Conservation (phyloP, 1,140 invertebrate species). For the Leptopilina clavipes region DNA sequence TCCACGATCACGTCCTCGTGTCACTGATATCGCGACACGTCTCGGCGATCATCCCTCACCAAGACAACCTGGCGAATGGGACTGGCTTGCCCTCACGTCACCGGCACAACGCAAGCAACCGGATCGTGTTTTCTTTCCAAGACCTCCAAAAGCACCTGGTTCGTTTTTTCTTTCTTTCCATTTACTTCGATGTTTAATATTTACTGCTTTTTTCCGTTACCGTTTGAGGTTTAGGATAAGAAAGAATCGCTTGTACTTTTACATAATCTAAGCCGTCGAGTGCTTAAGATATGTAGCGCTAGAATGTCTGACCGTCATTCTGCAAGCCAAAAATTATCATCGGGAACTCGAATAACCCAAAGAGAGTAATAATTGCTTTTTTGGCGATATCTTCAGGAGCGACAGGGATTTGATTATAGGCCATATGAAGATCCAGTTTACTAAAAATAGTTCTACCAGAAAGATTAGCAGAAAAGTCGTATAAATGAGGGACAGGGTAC, state of each 20-base stretch:
- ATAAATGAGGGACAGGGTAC: conserved; percentile 29
- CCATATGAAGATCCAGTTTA: too few relatives aligned
- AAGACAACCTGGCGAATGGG: conserved; percentile 79
- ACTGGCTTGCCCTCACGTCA: conserved; percentile 88
- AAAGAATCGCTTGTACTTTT: conserved; percentile 4
- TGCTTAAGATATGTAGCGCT: background rate
- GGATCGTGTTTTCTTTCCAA: conserved; percentile 87
- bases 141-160: conserved; percentile 89
- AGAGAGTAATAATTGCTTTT: too few relatives aligned
- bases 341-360: too few relatives aligned
- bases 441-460: background rate
- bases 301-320: background rate
- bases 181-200: too few relatives aligned
- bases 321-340: too few relatives aligned
- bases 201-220: background rate
- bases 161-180: conserved; percentile 43
- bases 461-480: conserved; percentile 51
- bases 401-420: too few relatives aligned
- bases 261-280: background rate
- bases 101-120: conserved; percentile 86
- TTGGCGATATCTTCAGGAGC: too few relatives aligned
- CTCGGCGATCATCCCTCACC: conserved; percentile 79
- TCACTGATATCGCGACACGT: conserved; percentile 86
- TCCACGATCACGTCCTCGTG: conserved; percentile 84
- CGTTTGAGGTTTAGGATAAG: background rate